These are phyloP conservation scores for Schizothorax lantsangensis DNA, from an alignment of 2,797 vertebrate species.

Conservation along the genomic window DNA sequence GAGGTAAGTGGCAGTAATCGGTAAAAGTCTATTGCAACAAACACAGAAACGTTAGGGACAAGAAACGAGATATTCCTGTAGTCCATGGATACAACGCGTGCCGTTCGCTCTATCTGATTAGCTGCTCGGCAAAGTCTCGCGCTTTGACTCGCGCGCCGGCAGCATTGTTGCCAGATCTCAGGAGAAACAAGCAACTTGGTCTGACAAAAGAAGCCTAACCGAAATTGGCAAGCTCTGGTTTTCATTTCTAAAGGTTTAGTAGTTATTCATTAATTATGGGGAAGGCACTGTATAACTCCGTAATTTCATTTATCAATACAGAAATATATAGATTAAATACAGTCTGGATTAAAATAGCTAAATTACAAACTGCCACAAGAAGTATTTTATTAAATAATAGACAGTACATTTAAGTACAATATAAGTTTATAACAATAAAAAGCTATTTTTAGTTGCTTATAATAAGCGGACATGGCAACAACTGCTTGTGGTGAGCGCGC, in stretches of 20 bases:
- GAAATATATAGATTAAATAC: too few species aligned
- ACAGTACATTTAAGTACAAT: neutral
- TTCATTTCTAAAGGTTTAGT: neutral
- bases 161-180: constrained; percentile 24
- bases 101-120: neutral
- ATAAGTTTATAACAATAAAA: too few species aligned
- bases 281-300: neutral
- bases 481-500: neutral
- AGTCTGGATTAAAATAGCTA: neutral
- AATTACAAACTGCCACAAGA: neutral
- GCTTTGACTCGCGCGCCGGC: constrained; percentile 40
- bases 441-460: neutral
- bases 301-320: neutral
- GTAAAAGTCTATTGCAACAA: neutral
- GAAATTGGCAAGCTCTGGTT: neutral
- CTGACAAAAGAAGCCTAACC: neutral
- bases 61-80: constrained; percentile 15
- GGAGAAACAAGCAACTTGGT: neutral
- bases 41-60: neutral
- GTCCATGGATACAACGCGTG: constrained; percentile 21
- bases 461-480: constrained; percentile 19
- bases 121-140: constrained; percentile 19
- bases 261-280: too few species aligned
- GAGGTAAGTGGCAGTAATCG: neutral
- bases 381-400: neutral